Conservation (phyloP, 2,888 invertebrate species). For the Diadegma fenestrale region DNA sequence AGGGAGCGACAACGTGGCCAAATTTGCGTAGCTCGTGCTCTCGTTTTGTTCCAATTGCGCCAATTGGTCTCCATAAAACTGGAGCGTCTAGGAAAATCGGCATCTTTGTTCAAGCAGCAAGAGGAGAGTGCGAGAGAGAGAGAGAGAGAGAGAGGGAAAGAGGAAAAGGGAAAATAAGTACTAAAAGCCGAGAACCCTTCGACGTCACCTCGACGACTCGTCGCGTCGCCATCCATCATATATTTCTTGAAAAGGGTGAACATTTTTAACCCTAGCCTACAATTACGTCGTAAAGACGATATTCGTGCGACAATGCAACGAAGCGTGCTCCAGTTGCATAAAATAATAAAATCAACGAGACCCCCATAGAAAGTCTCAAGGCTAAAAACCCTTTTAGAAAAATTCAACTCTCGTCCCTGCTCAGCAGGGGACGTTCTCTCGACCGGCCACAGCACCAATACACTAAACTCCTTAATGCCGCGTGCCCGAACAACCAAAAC, state of each 20-base stretch:
- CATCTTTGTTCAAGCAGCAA: conserved; percentile 21
- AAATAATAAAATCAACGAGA: conserved; percentile 77
- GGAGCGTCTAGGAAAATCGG: conserved; percentile 39
- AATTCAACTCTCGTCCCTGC: conserved; percentile 68
- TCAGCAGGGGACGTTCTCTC: conserved; percentile 65
- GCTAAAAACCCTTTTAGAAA: conserved; percentile 77
- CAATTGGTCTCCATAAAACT: conserved; percentile 73
- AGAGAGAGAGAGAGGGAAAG: conserved; percentile 5
- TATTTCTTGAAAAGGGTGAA: conserved; percentile 80
- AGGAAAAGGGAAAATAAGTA: conserved; percentile 16
- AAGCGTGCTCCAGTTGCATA: conserved; percentile 80
- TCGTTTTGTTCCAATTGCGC: conserved; percentile 67
- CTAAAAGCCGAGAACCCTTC: conserved; percentile 50
- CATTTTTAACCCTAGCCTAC: conserved; percentile 82
- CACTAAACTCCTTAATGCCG: conserved; percentile 39
- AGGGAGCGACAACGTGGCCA: conserved; percentile 55
- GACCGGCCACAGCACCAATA: conserved; percentile 50
- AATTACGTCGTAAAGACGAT: conserved; percentile 80
- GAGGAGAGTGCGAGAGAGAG: neutral
- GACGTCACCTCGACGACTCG: conserved; percentile 27
- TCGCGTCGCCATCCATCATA: conserved; percentile 70
- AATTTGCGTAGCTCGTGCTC: conserved; percentile 72
- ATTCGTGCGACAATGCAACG: conserved; percentile 72
- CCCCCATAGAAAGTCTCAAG: conserved; percentile 66
- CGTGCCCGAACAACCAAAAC: conserved; percentile 18